Evolutionary conservation across 2,797 vertebrate species (phyloP).

Genomic region (Micromesistius poutassou): DNA sequence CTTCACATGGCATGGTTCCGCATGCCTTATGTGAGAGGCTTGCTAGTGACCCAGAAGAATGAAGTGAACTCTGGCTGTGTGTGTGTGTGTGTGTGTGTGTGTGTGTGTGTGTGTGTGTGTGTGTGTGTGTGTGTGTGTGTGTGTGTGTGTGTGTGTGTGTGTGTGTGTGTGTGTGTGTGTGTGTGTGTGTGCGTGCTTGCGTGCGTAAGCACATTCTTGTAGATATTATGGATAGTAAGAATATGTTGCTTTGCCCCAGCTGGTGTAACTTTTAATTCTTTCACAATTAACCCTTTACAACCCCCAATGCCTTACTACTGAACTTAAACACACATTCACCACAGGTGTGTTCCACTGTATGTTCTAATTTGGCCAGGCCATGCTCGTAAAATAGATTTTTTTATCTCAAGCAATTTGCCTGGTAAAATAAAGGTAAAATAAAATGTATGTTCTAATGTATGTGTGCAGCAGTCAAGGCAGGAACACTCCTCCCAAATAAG

Average conservation of each 20-base stretch:
- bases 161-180: slow-evolving; percentile 3
- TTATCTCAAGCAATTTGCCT: too few relatives aligned
- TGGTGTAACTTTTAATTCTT: background rate
- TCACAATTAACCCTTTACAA: too few relatives aligned
- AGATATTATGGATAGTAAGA: background rate
- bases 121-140: slow-evolving; percentile 3
- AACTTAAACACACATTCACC: too few relatives aligned
- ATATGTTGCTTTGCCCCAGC: background rate
- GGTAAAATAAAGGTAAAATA: too few relatives aligned
- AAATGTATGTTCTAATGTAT: background rate
- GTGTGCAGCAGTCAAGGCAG: background rate
- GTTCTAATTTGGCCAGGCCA: too few relatives aligned
- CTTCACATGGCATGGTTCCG: slow-evolving; percentile 33
- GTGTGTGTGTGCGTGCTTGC: background rate
- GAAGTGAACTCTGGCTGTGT: slow-evolving; percentile 46
- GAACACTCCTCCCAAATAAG: too few relatives aligned
- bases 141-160: background rate
- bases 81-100: slow-evolving; percentile 42
- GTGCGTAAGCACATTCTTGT: background rate
- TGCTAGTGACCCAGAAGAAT: slow-evolving; percentile 52
- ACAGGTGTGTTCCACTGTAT: background rate
- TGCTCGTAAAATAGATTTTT: too few relatives aligned
- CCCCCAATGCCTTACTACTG: too few relatives aligned
- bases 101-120: slow-evolving; percentile 8
- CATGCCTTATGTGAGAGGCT: slow-evolving; percentile 41